phyloP scores from a whole-genome alignment of 2,888 invertebrate genomes.

The Keiferia lycopersicella region DNA sequence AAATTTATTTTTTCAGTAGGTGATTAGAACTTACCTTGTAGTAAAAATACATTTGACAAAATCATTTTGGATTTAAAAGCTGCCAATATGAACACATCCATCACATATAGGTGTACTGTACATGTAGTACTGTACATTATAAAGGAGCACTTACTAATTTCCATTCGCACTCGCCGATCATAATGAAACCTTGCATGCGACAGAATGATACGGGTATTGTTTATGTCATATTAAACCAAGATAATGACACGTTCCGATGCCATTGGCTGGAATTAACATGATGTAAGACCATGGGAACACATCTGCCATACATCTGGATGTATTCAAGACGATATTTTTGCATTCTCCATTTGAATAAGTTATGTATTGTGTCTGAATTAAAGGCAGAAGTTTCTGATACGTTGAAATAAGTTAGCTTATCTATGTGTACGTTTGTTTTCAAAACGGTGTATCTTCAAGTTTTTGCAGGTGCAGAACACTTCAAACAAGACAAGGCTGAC shows the following conservation, averaged over 20 bases:
- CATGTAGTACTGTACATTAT: constrained; percentile 19
- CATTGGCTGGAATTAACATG: constrained; percentile 19
- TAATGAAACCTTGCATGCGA: constrained; percentile 31
- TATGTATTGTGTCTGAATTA: no score
- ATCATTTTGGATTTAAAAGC: no score
- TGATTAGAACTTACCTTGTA: no score
- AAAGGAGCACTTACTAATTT: constrained; percentile 29
- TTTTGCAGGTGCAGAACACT: background rate
- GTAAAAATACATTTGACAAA: no score
- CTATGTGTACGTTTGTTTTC: background rate
- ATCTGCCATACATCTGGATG: constrained; percentile 21
- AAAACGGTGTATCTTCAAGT: no score
- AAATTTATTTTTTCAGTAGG: no score
- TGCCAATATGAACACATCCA: constrained; percentile 18
- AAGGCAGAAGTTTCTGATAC: no score
- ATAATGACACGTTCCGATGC: constrained; percentile 31
- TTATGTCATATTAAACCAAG: constrained; percentile 35
- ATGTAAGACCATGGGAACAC: constrained; percentile 22
- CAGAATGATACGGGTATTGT: constrained; percentile 39
- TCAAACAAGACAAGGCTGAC: constrained; percentile 16
- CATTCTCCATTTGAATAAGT: background rate
- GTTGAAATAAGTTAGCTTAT: no score
- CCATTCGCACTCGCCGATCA: constrained; percentile 36
- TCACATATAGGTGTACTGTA: background rate
- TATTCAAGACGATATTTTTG: constrained; percentile 3